A percentile compares a stretch with the other conserved stretches of the same genome.
Conservation (phyloP, 2,888 invertebrate genomes). For the Lasioglossum leucozonium region DNA sequence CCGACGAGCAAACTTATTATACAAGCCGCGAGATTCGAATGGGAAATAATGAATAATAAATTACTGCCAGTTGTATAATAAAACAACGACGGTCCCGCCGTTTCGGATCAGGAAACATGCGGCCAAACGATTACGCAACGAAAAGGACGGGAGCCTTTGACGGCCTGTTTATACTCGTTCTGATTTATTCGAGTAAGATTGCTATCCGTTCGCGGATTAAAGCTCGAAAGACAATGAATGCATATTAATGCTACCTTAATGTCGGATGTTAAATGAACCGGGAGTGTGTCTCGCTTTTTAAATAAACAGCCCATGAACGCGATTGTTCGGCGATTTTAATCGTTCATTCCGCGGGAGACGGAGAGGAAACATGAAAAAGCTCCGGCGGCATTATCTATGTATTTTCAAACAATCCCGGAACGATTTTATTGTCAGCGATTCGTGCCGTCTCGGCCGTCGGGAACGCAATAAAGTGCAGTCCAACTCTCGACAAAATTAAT, state of each 20-base stretch:
- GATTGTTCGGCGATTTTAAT: background rate
- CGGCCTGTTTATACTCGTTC: background rate
- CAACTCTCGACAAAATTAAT: slow-evolving; percentile 30
- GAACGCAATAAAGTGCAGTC: slow-evolving; percentile 17
- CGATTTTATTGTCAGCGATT: slow-evolving; percentile 14
- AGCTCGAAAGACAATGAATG: background rate
- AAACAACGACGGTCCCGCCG: background rate
- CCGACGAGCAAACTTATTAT: background rate
- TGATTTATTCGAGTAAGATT: background rate
- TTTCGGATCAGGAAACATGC: background rate
- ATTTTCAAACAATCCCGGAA: slow-evolving; percentile 10
- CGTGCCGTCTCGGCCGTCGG: slow-evolving; percentile 12
- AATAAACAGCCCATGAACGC: background rate
- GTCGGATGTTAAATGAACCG: background rate
- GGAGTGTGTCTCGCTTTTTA: background rate
- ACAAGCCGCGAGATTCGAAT: background rate
- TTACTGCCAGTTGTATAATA: background rate
- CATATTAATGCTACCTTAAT: background rate
- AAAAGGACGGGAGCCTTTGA: background rate
- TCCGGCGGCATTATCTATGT: background rate
- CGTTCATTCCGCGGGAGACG: background rate
- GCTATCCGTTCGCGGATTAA: background rate
- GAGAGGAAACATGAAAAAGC: background rate
- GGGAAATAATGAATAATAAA: background rate
- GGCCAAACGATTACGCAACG: background rate